Percentiles rank a stretch among this genome's conserved stretches.
phyloP scores from a whole-genome alignment of 2,888 invertebrate species.

The Tortrix viridana region DNA sequence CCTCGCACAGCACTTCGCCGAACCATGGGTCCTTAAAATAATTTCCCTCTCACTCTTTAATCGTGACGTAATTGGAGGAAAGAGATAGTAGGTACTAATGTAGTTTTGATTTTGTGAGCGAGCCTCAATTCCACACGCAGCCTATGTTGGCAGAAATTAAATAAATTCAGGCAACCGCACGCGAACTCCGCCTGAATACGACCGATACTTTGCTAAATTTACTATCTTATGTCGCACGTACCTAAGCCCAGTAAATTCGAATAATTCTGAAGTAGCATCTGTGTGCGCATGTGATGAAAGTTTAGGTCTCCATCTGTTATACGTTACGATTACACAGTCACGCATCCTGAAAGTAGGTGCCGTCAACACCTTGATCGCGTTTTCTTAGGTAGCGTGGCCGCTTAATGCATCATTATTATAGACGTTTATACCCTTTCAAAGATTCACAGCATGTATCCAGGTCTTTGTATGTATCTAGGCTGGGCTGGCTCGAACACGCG shows the following conservation, averaged over 20 bases:
- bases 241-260: conserved; percentile 41
- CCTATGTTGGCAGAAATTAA: conserved; percentile 53
- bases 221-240: conserved; percentile 41
- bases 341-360: too few species aligned
- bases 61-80: too few species aligned
- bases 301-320: too few species aligned
- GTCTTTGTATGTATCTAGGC: conserved; percentile 2
- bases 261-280: conserved; percentile 9
- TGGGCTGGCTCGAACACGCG: conserved; percentile 23
- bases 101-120: conserved; percentile 1
- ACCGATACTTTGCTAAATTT: conserved; percentile 48
- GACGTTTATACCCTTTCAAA: too few species aligned
- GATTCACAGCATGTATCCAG: too few species aligned
- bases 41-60: too few species aligned
- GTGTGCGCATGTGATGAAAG: background rate
- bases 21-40: background rate
- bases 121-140: conserved; percentile 21
- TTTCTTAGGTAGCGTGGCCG: too few species aligned
- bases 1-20: conserved; percentile 7
- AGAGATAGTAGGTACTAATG: too few species aligned
- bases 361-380: too few species aligned
- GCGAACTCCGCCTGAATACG: conserved; percentile 48
- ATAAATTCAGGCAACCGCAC: conserved; percentile 58
- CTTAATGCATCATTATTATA: too few species aligned
- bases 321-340: too few species aligned